phyloP scores from a whole-genome alignment of 2,888 invertebrate genomes.

The Noctua janthe region DNA sequence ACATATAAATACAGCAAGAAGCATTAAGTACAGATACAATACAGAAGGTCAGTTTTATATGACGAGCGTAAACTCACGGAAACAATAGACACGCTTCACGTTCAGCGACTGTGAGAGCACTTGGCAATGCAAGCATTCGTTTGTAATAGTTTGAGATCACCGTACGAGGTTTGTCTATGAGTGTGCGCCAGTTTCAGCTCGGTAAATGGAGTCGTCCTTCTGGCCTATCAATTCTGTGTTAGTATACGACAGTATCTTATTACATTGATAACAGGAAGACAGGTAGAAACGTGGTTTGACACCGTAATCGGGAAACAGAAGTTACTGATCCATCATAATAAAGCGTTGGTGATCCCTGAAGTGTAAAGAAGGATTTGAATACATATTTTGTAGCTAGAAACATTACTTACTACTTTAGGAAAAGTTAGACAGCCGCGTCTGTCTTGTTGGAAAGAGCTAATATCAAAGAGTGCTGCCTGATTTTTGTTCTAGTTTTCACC shows the following conservation, averaged over 20 bases:
- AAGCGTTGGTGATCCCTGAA: conserved; percentile 1
- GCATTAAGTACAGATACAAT: neutral
- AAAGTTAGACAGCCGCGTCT: neutral
- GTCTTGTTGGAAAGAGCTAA: neutral
- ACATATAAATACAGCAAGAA: neutral
- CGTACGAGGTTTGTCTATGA: too few relatives aligned
- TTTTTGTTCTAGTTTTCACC: neutral
- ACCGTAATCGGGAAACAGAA: neutral
- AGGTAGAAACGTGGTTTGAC: neutral
- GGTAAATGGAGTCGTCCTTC: neutral
- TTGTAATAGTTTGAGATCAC: neutral
- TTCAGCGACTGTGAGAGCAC: neutral
- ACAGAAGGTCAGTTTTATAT: neutral
- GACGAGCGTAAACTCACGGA: neutral
- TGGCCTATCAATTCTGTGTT: neutral
- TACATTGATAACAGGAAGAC: conserved; percentile 4
- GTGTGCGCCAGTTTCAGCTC: neutral
- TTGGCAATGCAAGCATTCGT: neutral
- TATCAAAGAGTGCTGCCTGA: neutral
- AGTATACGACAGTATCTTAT: neutral
- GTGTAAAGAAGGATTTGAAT: neutral
- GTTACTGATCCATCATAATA: neutral
- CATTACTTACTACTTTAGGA: too few relatives aligned
- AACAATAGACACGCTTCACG: neutral
- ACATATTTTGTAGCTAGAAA: neutral